These are phyloP conservation scores for Andrena praecox DNA, from an alignment of 2,888 invertebrate species.

Conservation along the genomic window DNA sequence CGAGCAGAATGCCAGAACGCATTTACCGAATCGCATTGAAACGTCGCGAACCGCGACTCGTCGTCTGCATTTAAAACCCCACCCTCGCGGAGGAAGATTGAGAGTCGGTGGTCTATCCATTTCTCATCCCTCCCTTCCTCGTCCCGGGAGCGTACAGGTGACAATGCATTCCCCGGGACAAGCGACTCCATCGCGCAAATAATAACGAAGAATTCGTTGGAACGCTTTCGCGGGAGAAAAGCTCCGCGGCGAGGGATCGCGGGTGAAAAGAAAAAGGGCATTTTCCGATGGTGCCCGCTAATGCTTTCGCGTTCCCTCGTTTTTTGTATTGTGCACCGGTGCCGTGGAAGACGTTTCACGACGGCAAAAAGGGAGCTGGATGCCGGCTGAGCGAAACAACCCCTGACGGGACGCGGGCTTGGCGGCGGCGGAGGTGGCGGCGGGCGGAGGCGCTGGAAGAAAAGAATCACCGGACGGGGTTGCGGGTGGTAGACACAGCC, in stretches of 20 bases:
- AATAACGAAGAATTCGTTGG: constrained; percentile 34
- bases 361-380: not conserved
- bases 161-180: constrained; percentile 9
- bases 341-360: constrained; percentile 20
- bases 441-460: not conserved
- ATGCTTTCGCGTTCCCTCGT: constrained; percentile 12
- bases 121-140: not conserved
- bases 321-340: constrained; percentile 13
- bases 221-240: not conserved
- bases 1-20: not conserved
- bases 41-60: not conserved
- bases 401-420: not conserved
- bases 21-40: constrained; percentile 12
- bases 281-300: constrained; percentile 20
- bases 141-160: not conserved
- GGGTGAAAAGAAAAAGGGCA: constrained; percentile 15
- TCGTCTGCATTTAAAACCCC: not conserved
- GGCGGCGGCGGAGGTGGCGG: not conserved
- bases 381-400: not conserved
- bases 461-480: constrained; percentile 28
- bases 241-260: not conserved
- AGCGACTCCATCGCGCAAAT: constrained; percentile 9
- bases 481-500: constrained; percentile 11
- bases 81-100: not conserved
- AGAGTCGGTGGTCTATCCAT: not conserved